These are phyloP conservation scores for Drosophila virilis DNA, from an alignment of 1,140 invertebrate genomes.

Conservation along the genomic window DNA sequence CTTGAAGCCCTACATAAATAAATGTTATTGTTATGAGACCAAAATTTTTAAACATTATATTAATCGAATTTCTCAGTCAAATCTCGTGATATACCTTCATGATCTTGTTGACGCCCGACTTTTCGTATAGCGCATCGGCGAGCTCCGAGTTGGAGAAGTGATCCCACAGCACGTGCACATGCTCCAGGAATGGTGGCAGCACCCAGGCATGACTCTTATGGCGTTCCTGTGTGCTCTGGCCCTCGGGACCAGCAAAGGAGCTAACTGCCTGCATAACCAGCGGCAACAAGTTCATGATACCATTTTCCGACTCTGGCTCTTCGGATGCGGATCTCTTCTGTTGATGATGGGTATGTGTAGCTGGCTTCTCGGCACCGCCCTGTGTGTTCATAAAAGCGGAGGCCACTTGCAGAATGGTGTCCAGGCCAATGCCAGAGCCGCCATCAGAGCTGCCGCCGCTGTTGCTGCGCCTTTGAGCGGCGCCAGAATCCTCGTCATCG, in stretches of 20 bases:
- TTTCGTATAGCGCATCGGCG: constrained; percentile 89
- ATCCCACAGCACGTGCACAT: constrained; percentile 90
- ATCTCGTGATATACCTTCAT: constrained; percentile 84
- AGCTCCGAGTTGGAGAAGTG: constrained; percentile 91
- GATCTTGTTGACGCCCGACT: constrained; percentile 88
- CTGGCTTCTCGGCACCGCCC: constrained; percentile 43
- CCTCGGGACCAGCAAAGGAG: constrained; percentile 85
- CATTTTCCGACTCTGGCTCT: constrained; percentile 81
- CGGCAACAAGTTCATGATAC: constrained; percentile 88
- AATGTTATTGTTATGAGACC: neutral
- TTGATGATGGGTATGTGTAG: constrained; percentile 46
- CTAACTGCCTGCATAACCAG: constrained; percentile 87
- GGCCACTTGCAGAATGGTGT: constrained; percentile 87
- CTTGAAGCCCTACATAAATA: constrained; percentile 84
- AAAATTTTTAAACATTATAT: too few species aligned
- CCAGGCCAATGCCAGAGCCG: constrained; percentile 83
- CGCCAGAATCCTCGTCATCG: constrained; percentile 62
- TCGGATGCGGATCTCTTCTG: constrained; percentile 57
- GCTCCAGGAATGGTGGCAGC: constrained; percentile 90
- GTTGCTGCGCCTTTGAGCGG: constrained; percentile 47
- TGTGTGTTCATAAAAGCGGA: constrained; percentile 86
- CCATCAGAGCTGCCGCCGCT: constrained; percentile 34
- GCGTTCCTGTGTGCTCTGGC: constrained; percentile 86
- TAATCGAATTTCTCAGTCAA: too few species aligned
- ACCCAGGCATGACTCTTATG: constrained; percentile 89